Percentiles rank a stretch among this genome's conserved stretches.
phyloP scores from a whole-genome alignment of 2,888 invertebrate genomes.

The Agrochola macilenta region DNA sequence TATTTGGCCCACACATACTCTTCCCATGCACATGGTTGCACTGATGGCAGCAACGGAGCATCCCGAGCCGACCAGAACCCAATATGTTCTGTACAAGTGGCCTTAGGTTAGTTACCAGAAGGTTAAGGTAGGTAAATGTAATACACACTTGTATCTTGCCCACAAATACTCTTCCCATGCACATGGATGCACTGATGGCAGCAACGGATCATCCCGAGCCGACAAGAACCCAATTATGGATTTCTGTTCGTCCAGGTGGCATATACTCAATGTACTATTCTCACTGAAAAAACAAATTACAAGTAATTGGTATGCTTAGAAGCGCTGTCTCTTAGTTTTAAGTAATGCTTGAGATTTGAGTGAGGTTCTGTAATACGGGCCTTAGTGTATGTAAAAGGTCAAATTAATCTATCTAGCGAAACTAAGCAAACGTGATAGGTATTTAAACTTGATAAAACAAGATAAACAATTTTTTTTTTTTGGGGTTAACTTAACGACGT shows the following conservation, averaged over 20 bases:
- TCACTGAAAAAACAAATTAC: slow-evolving; percentile 80
- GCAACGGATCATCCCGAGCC: slow-evolving; percentile 87
- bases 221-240: slow-evolving; percentile 81
- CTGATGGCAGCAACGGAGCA: slow-evolving; percentile 90
- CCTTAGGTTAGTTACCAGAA: background rate
- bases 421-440: no score
- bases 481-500: no score
- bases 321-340: background rate
- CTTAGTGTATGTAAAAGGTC: no score
- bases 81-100: slow-evolving; percentile 47
- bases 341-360: no score
- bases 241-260: slow-evolving; percentile 80
- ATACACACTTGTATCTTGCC: slow-evolving; percentile 87
- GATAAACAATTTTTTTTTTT: no score
- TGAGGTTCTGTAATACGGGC: no score
- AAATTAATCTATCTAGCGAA: no score
- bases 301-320: background rate
- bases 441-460: no score
- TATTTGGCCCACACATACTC: slow-evolving; percentile 91
- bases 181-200: slow-evolving; percentile 89
- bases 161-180: slow-evolving; percentile 91
- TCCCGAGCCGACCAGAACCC: slow-evolving; percentile 83
- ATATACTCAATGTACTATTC: slow-evolving; percentile 85
- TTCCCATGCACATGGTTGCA: slow-evolving; percentile 91
- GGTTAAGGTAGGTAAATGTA: background rate